These are phyloP conservation scores for Polymixis lichenea DNA, from an alignment of 2,888 invertebrate species.

Conservation along the genomic window DNA sequence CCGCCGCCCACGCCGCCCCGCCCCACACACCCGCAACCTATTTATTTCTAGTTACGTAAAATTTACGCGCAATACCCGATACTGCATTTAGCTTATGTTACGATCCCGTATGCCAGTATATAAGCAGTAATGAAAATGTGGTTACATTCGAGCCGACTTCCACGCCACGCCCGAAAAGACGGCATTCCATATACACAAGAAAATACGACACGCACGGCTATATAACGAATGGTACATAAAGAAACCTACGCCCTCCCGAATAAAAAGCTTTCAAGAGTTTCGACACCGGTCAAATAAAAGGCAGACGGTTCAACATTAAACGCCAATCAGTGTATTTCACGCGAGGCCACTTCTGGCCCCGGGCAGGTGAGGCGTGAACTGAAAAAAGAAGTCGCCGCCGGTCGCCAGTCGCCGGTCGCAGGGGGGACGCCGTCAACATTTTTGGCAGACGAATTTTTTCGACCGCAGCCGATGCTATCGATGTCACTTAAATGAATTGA, in stretches of 20 bases:
- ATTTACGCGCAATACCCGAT: slow-evolving; percentile 90
- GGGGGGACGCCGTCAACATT: slow-evolving; percentile 82
- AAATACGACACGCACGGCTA: slow-evolving; percentile 52
- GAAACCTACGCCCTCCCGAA: slow-evolving; percentile 66
- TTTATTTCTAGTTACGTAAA: slow-evolving; percentile 91
- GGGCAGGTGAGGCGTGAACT: slow-evolving; percentile 85
- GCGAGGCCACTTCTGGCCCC: slow-evolving; percentile 79
- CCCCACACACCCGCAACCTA: slow-evolving; percentile 90
- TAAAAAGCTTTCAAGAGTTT: slow-evolving; percentile 70
- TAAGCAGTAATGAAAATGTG: slow-evolving; percentile 69
- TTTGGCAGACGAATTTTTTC: slow-evolving; percentile 87
- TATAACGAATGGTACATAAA: slow-evolving; percentile 66
- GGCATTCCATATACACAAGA: slow-evolving; percentile 41
- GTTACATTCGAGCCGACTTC: slow-evolving; percentile 52
- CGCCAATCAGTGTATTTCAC: slow-evolving; percentile 85
- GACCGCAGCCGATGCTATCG: slow-evolving; percentile 87
- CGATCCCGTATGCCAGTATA: slow-evolving; percentile 71
- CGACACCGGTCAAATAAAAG: slow-evolving; percentile 72
- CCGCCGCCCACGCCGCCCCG: slow-evolving; percentile 87
- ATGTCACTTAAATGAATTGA: slow-evolving; percentile 91
- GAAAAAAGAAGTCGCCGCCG: slow-evolving; percentile 83
- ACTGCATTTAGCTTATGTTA: slow-evolving; percentile 88
- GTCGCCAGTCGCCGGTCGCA: slow-evolving; percentile 69
- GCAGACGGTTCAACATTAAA: slow-evolving; percentile 81
- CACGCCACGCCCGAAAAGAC: slow-evolving; percentile 29